phyloP scores from a whole-genome alignment of 2,113 vertebrate genomes.

The Coturnix japonica region DNA sequence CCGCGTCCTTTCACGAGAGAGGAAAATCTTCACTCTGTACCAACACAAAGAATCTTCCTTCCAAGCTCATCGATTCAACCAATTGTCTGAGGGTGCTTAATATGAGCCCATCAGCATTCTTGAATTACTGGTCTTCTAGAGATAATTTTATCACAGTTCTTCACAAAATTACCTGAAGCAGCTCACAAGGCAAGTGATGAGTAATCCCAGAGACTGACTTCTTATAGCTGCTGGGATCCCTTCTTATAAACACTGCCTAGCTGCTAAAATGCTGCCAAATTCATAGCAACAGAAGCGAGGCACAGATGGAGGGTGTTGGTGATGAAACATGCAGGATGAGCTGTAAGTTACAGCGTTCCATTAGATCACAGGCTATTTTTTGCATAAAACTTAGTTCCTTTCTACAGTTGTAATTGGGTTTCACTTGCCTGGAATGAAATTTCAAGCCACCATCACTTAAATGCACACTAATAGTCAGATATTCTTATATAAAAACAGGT shows the following conservation, averaged over 20 bases:
- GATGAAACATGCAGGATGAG: conserved; percentile 39
- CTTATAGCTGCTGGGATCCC: conserved; percentile 46
- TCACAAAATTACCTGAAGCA: conserved; percentile 10
- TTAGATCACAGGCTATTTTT: conserved; percentile 53
- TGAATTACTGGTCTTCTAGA: neutral
- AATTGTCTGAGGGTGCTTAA: rapidly evolving
- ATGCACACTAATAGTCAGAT: neutral
- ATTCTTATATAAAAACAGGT: neutral
- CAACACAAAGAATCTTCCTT: neutral
- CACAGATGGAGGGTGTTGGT: conserved; percentile 38
- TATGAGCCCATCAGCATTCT: neutral
- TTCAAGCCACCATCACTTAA: neutral
- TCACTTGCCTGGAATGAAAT: conserved; percentile 1
- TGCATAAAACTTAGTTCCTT: neutral
- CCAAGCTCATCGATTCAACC: neutral
- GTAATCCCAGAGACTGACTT: conserved; percentile 14
- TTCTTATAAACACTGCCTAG: conserved; percentile 57
- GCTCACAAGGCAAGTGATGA: conserved; percentile 39
- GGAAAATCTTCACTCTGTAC: neutral
- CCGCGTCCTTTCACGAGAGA: neutral
- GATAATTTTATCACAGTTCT: conserved; percentile 5
- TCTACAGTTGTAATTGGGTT: neutral
- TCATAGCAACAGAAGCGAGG: conserved; percentile 42
- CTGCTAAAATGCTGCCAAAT: conserved; percentile 59
- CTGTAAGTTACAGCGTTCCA: conserved; percentile 26